Base-by-base conservation (phyloP, 2,797 vertebrate genomes). In the Streptopelia turtur region DNA sequence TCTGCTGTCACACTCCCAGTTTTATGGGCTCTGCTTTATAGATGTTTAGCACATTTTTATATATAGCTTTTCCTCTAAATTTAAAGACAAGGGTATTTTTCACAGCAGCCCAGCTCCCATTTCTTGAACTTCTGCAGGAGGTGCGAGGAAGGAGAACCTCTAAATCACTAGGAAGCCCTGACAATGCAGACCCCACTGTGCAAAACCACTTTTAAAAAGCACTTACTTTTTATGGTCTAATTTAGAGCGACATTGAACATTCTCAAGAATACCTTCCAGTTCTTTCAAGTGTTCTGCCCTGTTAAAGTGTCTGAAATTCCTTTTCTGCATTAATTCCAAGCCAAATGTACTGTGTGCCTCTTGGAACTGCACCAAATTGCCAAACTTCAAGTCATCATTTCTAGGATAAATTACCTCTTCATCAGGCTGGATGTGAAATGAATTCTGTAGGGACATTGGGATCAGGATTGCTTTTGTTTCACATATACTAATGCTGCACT, bases 161-260 rank as follows among this genome's bases (percentile, higher is more conserved):
- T 95, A 94, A 97, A 97, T 97, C 97, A 97, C 83, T n/a, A 39
- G 83, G 87, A 87, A 89, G 86, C 79, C 64, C 37, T 82, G 92
- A 94, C 93, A 96, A 85, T 33, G 75, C 89, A 84, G 87, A 37
- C 56, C 93, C 91, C 66, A 43, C 91, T 47, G 91, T 72, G 85
- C 79, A 95, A 93, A 97, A 94, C 18, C 84, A 95, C 96, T 94
- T 97, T 97, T 97, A 96, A 97, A 98, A 97, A 98, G 96, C 97
- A 95, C 94, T 97, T 97, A 89, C 85, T 90, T 96, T 98, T 98
- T 97, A 97, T 94, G 86, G 94, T 92, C 96, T 97, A 94, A 98
- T 98, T 98, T 95, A 90, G 86, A 91, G 86, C 45, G 83, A 96
- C 93, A 94, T 87, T 94, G 95, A 97, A 78, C 35, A 78, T 92